Percentiles rank a stretch among this genome's conserved stretches.
Conservation (phyloP, 37 sponge, comb jelly and placozoan genomes). For the Corticium candelabrum region DNA sequence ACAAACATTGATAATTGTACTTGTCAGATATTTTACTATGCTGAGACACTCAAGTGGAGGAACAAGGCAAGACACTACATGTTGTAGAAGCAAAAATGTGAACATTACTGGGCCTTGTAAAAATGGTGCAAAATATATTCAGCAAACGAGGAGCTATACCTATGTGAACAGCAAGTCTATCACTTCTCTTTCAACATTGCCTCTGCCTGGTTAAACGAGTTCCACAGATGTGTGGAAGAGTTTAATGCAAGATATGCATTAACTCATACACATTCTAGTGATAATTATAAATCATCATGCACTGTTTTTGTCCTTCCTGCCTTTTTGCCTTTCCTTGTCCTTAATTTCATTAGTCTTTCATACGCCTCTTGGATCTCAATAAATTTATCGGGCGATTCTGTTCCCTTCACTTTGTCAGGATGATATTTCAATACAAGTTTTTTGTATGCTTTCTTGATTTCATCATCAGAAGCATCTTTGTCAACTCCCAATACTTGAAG, state of each 20-base stretch:
- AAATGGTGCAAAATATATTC: too few species aligned
- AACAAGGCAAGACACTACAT: too few species aligned
- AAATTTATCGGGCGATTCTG: slow-evolving; percentile 43
- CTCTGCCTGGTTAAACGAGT: too few species aligned
- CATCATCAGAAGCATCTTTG: slow-evolving; percentile 23
- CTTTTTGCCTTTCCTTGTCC: too few species aligned
- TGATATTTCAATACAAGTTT: slow-evolving; percentile 55
- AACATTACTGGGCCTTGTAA: too few species aligned
- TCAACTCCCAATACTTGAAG: slow-evolving; percentile 29
- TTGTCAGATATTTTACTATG: too few species aligned
- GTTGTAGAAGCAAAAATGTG: too few species aligned
- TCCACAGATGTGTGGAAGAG: too few species aligned
- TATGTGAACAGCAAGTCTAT: neutral
- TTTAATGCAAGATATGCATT: neutral
- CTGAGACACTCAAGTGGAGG: too few species aligned
- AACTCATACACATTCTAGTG: neutral
- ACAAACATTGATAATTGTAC: too few species aligned
- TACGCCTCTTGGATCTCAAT: slow-evolving; percentile 71
- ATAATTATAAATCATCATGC: neutral
- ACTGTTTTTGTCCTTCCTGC: too few species aligned
- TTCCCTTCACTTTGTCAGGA: slow-evolving; percentile 47
- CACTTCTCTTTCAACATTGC: neutral
- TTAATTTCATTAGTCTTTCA: slow-evolving; percentile 35
- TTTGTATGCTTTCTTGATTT: slow-evolving; percentile 42
- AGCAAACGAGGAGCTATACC: too few species aligned